A percentile compares a stretch with the other conserved stretches of the same genome.
These are phyloP conservation scores for Myopa testacea DNA, from an alignment of 2,888 invertebrate species.

Conservation along the genomic window DNA sequence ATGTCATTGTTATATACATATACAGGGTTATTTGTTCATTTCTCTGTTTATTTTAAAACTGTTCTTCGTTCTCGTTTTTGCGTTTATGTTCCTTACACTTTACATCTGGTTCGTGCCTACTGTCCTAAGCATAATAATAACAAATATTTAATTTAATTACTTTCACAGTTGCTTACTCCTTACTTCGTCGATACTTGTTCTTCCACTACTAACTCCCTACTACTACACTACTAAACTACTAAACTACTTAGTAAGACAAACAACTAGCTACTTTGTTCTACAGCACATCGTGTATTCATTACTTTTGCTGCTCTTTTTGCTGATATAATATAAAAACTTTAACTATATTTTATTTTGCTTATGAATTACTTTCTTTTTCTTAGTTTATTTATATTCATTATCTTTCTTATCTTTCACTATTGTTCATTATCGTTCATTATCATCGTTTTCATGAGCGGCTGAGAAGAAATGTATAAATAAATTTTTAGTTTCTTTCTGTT, in stretches of 20 bases:
- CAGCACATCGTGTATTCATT: neutral
- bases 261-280: slow-evolving; percentile 32
- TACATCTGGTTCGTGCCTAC: neutral
- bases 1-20: neutral
- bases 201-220: slow-evolving; percentile 32
- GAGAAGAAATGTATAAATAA: neutral
- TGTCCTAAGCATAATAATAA: slow-evolving; percentile 1
- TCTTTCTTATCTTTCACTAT: slow-evolving; percentile 38
- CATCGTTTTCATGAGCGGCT: neutral
- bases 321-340: slow-evolving; percentile 26
- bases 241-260: slow-evolving; percentile 37
- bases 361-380: neutral
- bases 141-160: slow-evolving; percentile 26
- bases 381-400: slow-evolving; percentile 41
- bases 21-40: neutral
- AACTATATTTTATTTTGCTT: neutral
- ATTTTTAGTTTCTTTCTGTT: neutral
- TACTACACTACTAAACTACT: slow-evolving; percentile 37
- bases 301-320: slow-evolving; percentile 16
- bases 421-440: neutral
- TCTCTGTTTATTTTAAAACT: neutral
- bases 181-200: neutral
- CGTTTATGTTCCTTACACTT: neutral
- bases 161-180: slow-evolving; percentile 30
- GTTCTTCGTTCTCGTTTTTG: neutral